A percentile compares a stretch with the other conserved stretches of the same genome.
Conservation (phyloP, 2,888 invertebrate genomes). For the Melolontha melolontha region DNA sequence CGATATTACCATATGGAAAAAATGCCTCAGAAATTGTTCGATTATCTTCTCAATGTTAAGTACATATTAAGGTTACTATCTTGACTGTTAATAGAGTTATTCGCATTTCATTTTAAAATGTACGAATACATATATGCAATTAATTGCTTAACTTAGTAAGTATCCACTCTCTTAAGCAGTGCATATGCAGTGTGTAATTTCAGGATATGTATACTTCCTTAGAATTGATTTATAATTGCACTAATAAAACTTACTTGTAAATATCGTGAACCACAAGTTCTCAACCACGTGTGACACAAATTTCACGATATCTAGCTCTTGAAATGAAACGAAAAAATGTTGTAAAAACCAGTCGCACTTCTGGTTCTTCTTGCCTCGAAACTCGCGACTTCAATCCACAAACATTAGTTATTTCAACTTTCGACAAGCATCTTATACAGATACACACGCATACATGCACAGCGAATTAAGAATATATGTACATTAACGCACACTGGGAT, state of each 20-base stretch:
- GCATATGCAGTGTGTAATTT: too few species aligned
- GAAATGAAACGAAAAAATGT: slow-evolving; percentile 6
- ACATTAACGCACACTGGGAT: slow-evolving; percentile 1
- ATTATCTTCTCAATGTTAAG: too few species aligned
- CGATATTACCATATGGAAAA: too few species aligned
- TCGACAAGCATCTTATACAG: neutral
- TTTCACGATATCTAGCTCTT: slow-evolving; percentile 8
- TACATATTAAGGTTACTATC: too few species aligned
- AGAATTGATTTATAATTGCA: too few species aligned
- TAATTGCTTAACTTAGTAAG: too few species aligned
- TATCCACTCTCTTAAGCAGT: too few species aligned
- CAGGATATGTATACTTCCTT: too few species aligned
- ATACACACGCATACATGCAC: slow-evolving; percentile 1
- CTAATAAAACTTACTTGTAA: neutral
- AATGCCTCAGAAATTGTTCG: too few species aligned
- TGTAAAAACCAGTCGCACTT: slow-evolving; percentile 9
- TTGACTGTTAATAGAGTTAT: too few species aligned
- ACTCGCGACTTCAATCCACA: neutral
- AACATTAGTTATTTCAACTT: slow-evolving; percentile 13
- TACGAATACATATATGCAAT: too few species aligned
- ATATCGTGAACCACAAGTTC: neutral
- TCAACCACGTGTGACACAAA: slow-evolving; percentile 20
- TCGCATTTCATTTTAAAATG: too few species aligned
- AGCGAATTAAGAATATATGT: neutral
- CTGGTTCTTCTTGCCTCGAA: slow-evolving; percentile 13